Percentiles rank a stretch among this genome's conserved stretches.
These are phyloP conservation scores for Campaea margaritaria DNA, from an alignment of 2,888 invertebrate genomes.

Conservation along the genomic window DNA sequence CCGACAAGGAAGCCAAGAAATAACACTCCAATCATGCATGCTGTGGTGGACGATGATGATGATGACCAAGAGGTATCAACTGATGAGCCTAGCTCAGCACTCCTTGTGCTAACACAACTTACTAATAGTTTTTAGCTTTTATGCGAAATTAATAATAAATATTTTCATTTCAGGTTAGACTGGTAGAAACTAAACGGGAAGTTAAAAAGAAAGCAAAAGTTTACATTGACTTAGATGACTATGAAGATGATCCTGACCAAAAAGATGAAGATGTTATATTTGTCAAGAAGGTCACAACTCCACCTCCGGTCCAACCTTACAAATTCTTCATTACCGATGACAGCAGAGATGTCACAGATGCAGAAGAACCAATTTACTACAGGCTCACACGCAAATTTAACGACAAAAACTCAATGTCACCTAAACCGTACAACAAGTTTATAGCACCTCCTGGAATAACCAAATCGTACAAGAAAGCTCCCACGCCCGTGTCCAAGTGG, in stretches of 20 bases:
- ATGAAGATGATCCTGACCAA: slow-evolving; percentile 54
- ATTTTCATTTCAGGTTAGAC: slow-evolving; percentile 66
- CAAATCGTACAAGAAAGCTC: slow-evolving; percentile 68
- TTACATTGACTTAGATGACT: slow-evolving; percentile 69
- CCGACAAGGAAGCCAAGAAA: slow-evolving; percentile 63
- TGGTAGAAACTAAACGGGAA: slow-evolving; percentile 62
- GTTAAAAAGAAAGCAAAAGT: slow-evolving; percentile 62
- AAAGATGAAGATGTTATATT: slow-evolving; percentile 70
- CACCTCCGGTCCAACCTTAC: slow-evolving; percentile 62
- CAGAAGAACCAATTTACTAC: slow-evolving; percentile 60
- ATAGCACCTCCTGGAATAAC: slow-evolving; percentile 70
- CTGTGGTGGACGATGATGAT: slow-evolving; percentile 68
- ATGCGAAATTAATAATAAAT: neutral
- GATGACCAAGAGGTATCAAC: slow-evolving; percentile 41
- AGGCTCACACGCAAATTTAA: slow-evolving; percentile 61
- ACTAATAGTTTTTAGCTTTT: neutral
- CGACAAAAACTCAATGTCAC: slow-evolving; percentile 61
- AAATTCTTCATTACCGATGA: slow-evolving; percentile 61
- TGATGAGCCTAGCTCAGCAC: neutral
- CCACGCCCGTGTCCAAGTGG: slow-evolving; percentile 67
- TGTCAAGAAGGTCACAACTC: slow-evolving; percentile 66
- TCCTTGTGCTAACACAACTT: neutral
- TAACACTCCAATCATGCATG: slow-evolving; percentile 64
- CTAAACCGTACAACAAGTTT: slow-evolving; percentile 66
- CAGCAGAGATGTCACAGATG: slow-evolving; percentile 48